A percentile compares a stretch with the other conserved stretches of the same genome.
Conservation (phyloP, 2,888 invertebrate genomes). For the Nasonia oneida region DNA sequence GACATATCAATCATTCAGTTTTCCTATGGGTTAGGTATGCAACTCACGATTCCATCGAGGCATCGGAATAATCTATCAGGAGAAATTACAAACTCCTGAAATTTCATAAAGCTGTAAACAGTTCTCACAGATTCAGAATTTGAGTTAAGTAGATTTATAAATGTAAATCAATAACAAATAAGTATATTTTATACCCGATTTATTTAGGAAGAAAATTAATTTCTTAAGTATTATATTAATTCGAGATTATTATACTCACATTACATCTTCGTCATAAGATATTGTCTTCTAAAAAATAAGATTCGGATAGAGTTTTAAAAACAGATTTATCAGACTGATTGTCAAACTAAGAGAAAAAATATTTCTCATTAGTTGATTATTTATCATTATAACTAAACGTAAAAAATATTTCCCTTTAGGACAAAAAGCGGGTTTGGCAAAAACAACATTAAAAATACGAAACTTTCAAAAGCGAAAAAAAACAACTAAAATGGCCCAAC, state of each 20-base stretch:
- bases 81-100: constrained; percentile 26
- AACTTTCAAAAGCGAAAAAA: constrained; percentile 34
- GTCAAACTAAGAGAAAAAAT: constrained; percentile 41
- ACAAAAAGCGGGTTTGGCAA: constrained; percentile 49
- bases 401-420: constrained; percentile 45
- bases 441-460: constrained; percentile 11
- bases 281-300: not conserved
- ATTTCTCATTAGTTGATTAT: constrained; percentile 45
- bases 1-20: constrained; percentile 57
- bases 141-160: too few relatives aligned
- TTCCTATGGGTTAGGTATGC: constrained; percentile 22
- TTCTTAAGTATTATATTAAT: not conserved
- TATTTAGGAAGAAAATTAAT: too few relatives aligned
- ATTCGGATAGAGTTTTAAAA: constrained; percentile 51
- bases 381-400: constrained; percentile 50
- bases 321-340: constrained; percentile 55
- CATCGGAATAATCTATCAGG: constrained; percentile 44
- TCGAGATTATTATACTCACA: not conserved
- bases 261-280: not conserved
- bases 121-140: not conserved
- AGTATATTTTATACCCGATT: too few relatives aligned
- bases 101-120: not conserved
- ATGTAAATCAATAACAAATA: too few relatives aligned
- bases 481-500: constrained; percentile 51
- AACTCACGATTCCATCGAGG: constrained; percentile 10